Conservation (phyloP, 2,797 vertebrate genomes). For the Apodemus agrarius region DNA sequence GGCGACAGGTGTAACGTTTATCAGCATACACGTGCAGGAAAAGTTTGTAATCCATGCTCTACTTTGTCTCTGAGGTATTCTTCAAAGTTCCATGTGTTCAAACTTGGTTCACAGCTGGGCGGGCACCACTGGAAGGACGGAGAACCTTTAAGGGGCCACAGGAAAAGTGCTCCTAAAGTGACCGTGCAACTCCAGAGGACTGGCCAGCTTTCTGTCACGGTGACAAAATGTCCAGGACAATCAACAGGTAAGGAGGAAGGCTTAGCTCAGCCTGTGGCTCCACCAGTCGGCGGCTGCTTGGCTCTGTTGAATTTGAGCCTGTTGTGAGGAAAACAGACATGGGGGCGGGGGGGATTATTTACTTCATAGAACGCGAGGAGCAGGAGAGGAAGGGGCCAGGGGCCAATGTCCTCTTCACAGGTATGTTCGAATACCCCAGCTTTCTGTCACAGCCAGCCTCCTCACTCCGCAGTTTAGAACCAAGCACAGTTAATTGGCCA, state of each 20-base stretch:
- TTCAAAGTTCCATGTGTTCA: background rate
- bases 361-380: background rate
- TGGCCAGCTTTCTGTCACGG: background rate
- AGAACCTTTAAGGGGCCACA: background rate
- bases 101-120: background rate
- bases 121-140: too few species aligned
- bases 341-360: background rate
- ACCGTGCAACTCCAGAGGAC: too few species aligned
- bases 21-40: background rate
- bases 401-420: too few species aligned
- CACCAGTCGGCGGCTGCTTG: background rate
- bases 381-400: background rate
- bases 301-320: background rate
- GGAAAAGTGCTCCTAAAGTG: background rate
- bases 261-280: too few species aligned
- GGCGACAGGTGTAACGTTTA: background rate
- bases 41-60: background rate
- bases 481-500: slow-evolving; percentile 18
- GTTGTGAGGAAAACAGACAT: background rate
- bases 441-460: slow-evolving; percentile 15
- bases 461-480: slow-evolving; percentile 2
- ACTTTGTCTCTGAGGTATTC: background rate
- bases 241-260: background rate
- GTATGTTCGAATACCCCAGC: background rate
- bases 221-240: background rate